Evolutionary conservation across 2,797 vertebrate species (phyloP).

Genomic region (Acipenser oxyrinchus): DNA sequence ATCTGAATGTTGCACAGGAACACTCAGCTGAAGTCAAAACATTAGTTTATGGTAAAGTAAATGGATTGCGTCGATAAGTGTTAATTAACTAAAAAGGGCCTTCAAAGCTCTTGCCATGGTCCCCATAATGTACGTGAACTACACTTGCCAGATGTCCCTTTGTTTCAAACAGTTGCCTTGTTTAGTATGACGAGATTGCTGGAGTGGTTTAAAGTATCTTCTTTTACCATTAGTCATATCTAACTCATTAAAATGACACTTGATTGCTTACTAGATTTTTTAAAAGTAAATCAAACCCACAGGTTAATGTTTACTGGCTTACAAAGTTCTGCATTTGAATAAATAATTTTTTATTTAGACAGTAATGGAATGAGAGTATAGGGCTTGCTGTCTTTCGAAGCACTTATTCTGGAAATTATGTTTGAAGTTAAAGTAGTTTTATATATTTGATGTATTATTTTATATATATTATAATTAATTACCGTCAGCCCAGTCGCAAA

Average conservation of each 20-base stretch:
- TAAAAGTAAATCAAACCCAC: constrained; percentile 4
- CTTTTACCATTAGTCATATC: constrained; percentile 34
- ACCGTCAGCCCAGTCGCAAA: background rate
- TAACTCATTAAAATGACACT: constrained; percentile 39
- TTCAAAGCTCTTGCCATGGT: constrained; percentile 29
- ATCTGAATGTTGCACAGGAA: constrained; percentile 22
- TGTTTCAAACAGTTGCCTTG: constrained; percentile 36
- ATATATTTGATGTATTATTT: constrained; percentile 13
- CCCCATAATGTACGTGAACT: constrained; percentile 38
- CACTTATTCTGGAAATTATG: constrained; percentile 18
- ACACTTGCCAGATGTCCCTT: constrained; percentile 36
- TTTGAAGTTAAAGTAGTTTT: constrained; percentile 17
- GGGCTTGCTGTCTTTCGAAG: constrained; percentile 14
- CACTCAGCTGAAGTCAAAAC: constrained; percentile 28
- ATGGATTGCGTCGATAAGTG: constrained; percentile 36
- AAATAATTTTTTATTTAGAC: constrained; percentile 11
- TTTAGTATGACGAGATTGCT: constrained; percentile 30
- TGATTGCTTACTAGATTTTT: constrained; percentile 28
- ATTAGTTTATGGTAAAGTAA: constrained; percentile 35
- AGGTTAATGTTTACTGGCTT: constrained; percentile 22
- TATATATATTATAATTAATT: constrained; percentile 11
- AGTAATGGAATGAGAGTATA: constrained; percentile 13
- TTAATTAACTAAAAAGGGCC: constrained; percentile 37
- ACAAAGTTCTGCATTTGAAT: constrained; percentile 16
- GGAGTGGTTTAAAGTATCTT: constrained; percentile 38